Evolutionary conservation across 1,140 invertebrate genomes (phyloP).

Genomic region (Hycleus phaleratus): DNA sequence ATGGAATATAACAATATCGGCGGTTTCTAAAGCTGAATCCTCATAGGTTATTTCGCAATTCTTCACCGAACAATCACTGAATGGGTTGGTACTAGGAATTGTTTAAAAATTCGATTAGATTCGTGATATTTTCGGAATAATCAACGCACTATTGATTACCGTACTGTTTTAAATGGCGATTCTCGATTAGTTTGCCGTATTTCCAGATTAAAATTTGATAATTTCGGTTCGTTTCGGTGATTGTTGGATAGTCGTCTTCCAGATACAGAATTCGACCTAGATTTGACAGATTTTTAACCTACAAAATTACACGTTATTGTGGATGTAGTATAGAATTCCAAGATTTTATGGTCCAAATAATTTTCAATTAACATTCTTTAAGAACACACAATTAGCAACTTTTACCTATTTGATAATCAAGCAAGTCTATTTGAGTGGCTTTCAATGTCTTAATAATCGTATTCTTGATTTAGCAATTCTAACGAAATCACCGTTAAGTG

Average conservation of each 20-base stretch:
- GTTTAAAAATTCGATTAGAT: background rate
- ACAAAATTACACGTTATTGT: background rate
- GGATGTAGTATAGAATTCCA: too few species aligned
- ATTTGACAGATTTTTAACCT: slow-evolving; percentile 26
- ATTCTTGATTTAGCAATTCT: too few species aligned
- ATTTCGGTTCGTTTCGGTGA: slow-evolving; percentile 12
- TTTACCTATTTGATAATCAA: too few species aligned
- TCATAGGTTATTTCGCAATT: slow-evolving; percentile 49
- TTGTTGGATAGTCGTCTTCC: slow-evolving; percentile 23
- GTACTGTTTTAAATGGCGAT: slow-evolving; percentile 33
- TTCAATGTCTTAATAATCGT: too few species aligned
- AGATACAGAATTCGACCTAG: slow-evolving; percentile 35
- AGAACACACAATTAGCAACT: too few species aligned
- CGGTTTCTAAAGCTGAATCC: slow-evolving; percentile 35
- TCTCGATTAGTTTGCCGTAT: slow-evolving; percentile 35
- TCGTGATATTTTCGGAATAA: background rate
- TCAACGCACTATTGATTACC: slow-evolving; percentile 11
- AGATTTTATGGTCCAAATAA: too few species aligned
- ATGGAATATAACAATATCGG: slow-evolving; percentile 53
- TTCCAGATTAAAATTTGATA: slow-evolving; percentile 41
- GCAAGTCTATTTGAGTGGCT: too few species aligned
- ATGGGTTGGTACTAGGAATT: slow-evolving; percentile 42
- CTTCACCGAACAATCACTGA: slow-evolving; percentile 47
- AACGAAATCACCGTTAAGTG: too few species aligned
- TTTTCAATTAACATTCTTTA: too few species aligned